These are phyloP conservation scores for Octodonta nipae DNA, from an alignment of 2,888 invertebrate species.

Conservation along the genomic window DNA sequence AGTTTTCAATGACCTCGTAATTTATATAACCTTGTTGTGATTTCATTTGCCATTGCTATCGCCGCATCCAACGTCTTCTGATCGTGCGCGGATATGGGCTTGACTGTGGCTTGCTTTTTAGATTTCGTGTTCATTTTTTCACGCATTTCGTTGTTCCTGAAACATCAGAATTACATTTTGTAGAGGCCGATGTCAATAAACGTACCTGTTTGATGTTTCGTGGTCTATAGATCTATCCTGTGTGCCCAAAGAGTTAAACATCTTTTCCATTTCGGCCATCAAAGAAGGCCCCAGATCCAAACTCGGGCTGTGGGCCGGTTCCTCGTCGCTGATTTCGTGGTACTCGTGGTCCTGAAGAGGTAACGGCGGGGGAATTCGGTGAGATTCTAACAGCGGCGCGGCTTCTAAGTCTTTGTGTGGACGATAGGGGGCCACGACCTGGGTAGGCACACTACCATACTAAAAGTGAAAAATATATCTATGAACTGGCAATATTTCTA, in stretches of 20 bases:
- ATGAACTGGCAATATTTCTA: neutral
- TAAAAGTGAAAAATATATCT: constrained; percentile 25
- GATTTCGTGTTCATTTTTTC: constrained; percentile 37
- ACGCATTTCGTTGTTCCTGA: constrained; percentile 57
- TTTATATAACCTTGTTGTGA: constrained; percentile 47
- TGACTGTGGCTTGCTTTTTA: constrained; percentile 48
- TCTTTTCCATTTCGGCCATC: constrained; percentile 78
- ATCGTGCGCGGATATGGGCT: constrained; percentile 87
- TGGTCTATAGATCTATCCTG: constrained; percentile 25
- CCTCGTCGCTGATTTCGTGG: constrained; percentile 62
- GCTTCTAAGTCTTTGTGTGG: constrained; percentile 64
- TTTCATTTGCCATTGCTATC: constrained; percentile 83
- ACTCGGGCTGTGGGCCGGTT: constrained; percentile 35
- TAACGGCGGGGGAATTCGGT: constrained; percentile 31
- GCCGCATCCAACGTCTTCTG: constrained; percentile 83
- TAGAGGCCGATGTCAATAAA: neutral
- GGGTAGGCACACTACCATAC: constrained; percentile 70
- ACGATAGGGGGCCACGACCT: constrained; percentile 78
- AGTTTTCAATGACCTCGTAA: too few species aligned
- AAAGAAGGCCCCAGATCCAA: constrained; percentile 79
- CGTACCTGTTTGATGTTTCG: constrained; percentile 17
- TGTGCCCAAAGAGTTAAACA: constrained; percentile 55
- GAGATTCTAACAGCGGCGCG: constrained; percentile 43
- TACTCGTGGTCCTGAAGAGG: constrained; percentile 54
- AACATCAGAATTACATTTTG: constrained; percentile 30